These are phyloP conservation scores for Glaucidium brasilianum DNA, from an alignment of 2,113 vertebrate species.

Conservation along the genomic window DNA sequence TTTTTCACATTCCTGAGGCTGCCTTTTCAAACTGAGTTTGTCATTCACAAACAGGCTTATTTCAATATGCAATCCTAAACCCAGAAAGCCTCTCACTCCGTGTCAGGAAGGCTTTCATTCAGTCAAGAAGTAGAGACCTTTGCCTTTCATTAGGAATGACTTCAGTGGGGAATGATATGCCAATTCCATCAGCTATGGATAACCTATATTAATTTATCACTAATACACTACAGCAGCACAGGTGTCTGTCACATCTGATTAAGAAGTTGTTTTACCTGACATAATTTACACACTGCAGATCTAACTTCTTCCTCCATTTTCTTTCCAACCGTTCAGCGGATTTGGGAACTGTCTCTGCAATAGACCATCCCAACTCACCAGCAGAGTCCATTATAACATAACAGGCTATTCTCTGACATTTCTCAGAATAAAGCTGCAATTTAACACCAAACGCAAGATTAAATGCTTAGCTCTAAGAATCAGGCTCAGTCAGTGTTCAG, in stretches of 20 bases:
- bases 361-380: not conserved
- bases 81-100: not conserved
- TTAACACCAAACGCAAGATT: not conserved
- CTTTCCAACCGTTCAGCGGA: not conserved
- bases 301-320: not conserved
- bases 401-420: not conserved
- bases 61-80: not conserved
- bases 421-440: not conserved
- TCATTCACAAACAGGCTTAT: not conserved
- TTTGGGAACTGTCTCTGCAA: not conserved
- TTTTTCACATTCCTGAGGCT: not conserved
- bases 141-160: not conserved
- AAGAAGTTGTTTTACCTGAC: not conserved
- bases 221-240: not conserved
- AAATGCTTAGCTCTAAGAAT: not conserved
- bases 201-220: not conserved
- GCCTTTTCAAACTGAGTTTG: not conserved
- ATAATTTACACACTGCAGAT: not conserved
- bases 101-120: not conserved
- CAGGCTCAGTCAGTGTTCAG: not conserved
- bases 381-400: not conserved
- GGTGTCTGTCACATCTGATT: not conserved
- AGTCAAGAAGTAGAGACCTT: not conserved
- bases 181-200: not conserved
- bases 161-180: not conserved